Base-by-base conservation (phyloP, 2,797 vertebrate species). In the Rhinogobio ventralis region DNA sequence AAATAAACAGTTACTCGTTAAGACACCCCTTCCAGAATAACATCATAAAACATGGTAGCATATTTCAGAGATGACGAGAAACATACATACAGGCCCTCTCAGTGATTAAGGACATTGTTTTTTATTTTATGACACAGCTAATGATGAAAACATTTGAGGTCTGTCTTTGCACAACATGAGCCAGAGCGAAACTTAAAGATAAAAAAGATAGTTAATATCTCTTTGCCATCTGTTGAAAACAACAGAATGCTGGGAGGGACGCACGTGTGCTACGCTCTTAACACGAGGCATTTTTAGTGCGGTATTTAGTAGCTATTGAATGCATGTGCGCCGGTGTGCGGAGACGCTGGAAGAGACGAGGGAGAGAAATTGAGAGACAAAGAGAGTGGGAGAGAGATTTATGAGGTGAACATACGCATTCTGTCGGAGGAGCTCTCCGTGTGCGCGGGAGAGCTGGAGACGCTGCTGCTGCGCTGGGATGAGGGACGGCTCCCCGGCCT, bases 401-500 rank as follows among this genome's bases (percentile, higher is more conserved):
- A 88, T 80, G 74, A 66, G 91, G 88, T 90, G 92, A 92, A 98
- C 98, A 90, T 97, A 99, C 98, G 97, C 95, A 99, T 99, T 97
- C 98, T 97, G 94, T 99, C 98, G 66, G 97, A 99, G 92, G 98
- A 99, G 93, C 98, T 99, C 95, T 99, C 98, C 3, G 98, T 99
- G 92, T 96, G 95, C 2, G 97, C 98, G 10, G 98, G 98, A 81
- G 98, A 99, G 94, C 98, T 99, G 94, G 98, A 99, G 91, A 99
- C 98, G 7, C 98, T 99, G 96, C 98, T 99, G 95, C 98, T 99
- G 90, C 98, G 96, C 89, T 99, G 98, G 33, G 98, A 99, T 9
- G 98, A 99, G 0, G 97, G 96, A 90, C 99, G 98, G 89, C 98
- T 99, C 89, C 97, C 97, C 45, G 98, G 98, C 94, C 98, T 95